Percentiles rank a stretch among this genome's conserved stretches.
Evolutionary conservation across 2,888 invertebrate genomes (phyloP).

Genomic region (Eristalinus sepulchralis): DNA sequence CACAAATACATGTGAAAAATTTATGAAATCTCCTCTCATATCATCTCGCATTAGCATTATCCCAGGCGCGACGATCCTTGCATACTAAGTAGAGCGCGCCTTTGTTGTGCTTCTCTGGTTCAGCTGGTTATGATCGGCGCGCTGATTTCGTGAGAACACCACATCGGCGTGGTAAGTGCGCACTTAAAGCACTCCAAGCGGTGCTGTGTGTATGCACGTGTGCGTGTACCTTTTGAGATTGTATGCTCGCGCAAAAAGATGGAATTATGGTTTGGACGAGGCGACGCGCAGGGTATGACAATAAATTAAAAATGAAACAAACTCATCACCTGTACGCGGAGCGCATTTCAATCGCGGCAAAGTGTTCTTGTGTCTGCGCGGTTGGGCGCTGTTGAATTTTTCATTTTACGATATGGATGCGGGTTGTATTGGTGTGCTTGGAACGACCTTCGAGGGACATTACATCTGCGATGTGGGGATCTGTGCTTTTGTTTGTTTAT

Average conservation of each 20-base stretch:
- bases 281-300: constrained; percentile 23
- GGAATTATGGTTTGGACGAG: constrained; percentile 23
- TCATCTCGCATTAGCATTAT: constrained; percentile 68
- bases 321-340: constrained; percentile 68
- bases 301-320: constrained; percentile 71
- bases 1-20: constrained; percentile 51
- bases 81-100: constrained; percentile 42
- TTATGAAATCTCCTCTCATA: constrained; percentile 66
- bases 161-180: not conserved
- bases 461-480: not conserved
- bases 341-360: constrained; percentile 59
- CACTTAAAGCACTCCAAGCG: constrained; percentile 15
- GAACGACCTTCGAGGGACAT: constrained; percentile 27
- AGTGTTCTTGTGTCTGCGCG: constrained; percentile 7
- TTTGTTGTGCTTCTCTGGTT: constrained; percentile 17
- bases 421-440: constrained; percentile 23
- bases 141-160: constrained; percentile 61
- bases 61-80: constrained; percentile 54
- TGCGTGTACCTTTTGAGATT: not conserved
- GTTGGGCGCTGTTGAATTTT: constrained; percentile 34
- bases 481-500: not conserved
- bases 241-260: constrained; percentile 14
- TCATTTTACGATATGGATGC: constrained; percentile 33
- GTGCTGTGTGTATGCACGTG: not conserved
- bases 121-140: constrained; percentile 34